phyloP scores from a whole-genome alignment of 2,888 invertebrate genomes.

The Sisyra nigra region DNA sequence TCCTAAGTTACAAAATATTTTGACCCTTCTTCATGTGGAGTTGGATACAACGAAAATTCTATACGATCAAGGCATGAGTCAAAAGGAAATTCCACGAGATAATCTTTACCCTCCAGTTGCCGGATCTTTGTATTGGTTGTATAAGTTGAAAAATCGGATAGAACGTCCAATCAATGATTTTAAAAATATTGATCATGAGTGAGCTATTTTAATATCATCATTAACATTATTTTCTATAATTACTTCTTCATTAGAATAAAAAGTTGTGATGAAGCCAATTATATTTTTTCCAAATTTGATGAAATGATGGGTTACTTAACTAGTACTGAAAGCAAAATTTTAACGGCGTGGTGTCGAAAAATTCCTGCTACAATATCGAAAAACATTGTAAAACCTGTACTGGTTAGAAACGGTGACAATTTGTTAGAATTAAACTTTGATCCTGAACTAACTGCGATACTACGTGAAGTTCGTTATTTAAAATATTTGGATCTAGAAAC shows the following conservation, averaged over 20 bases:
- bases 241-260: conserved; percentile 37
- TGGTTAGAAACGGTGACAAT: conserved; percentile 32
- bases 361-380: conserved; percentile 46
- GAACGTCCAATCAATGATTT: conserved; percentile 41
- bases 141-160: conserved; percentile 45
- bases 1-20: conserved; percentile 45
- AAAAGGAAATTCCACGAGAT: conserved; percentile 37
- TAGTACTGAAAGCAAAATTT: conserved; percentile 41
- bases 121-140: conserved; percentile 55
- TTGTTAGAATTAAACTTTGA: conserved; percentile 51
- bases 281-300: conserved; percentile 41
- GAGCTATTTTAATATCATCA: too few species aligned
- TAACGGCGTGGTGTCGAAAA: conserved; percentile 49
- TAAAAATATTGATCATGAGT: conserved; percentile 47
- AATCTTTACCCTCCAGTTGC: conserved; percentile 59
- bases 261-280: conserved; percentile 36
- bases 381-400: conserved; percentile 42
- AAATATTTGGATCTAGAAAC: conserved; percentile 45
- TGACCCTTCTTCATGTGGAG: conserved; percentile 46
- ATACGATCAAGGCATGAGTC: conserved; percentile 37
- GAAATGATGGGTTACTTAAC: conserved; percentile 50
- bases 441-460: conserved; percentile 39
- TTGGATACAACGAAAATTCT: conserved; percentile 47
- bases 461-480: conserved; percentile 74
- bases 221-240: too few species aligned